Conservation (phyloP, 2,113 vertebrate genomes). For the Platichthys stellatus region DNA sequence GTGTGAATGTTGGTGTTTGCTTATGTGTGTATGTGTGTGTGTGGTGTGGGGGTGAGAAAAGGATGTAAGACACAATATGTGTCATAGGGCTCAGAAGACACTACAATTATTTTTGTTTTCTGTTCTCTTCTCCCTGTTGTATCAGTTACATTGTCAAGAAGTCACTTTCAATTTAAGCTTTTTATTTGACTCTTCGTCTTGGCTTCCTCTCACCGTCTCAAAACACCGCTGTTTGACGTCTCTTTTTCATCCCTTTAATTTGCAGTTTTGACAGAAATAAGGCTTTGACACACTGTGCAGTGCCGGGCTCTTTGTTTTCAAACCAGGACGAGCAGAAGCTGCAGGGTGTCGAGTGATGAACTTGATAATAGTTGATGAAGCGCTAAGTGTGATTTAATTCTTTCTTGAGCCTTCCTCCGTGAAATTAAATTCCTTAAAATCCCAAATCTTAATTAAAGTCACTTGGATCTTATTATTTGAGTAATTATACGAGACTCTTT, state of each 20-base stretch:
- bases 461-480: constrained; percentile 45
- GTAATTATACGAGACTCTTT: constrained; percentile 42
- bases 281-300: background rate
- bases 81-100: constrained; percentile 8
- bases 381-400: constrained; percentile 41
- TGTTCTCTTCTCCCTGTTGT: background rate
- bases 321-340: constrained; percentile 26
- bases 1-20: background rate
- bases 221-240: constrained; percentile 28
- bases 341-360: constrained; percentile 43
- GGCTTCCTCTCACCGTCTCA: constrained; percentile 5
- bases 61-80: background rate
- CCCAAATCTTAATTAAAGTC: constrained; percentile 63
- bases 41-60: background rate
- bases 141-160: background rate
- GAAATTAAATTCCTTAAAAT: constrained; percentile 70
- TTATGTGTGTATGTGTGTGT: background rate
- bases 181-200: constrained; percentile 32
- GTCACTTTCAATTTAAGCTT: constrained; percentile 17
- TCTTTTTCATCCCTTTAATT: constrained; percentile 35
- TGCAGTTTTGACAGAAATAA: constrained; percentile 25
- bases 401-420: constrained; percentile 36
- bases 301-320: constrained; percentile 43
- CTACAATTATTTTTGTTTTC: constrained; percentile 20
- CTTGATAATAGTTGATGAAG: constrained; percentile 46